Evolutionary conservation across 2,888 invertebrate species (phyloP).

Genomic region (Orthosia gracilis): DNA sequence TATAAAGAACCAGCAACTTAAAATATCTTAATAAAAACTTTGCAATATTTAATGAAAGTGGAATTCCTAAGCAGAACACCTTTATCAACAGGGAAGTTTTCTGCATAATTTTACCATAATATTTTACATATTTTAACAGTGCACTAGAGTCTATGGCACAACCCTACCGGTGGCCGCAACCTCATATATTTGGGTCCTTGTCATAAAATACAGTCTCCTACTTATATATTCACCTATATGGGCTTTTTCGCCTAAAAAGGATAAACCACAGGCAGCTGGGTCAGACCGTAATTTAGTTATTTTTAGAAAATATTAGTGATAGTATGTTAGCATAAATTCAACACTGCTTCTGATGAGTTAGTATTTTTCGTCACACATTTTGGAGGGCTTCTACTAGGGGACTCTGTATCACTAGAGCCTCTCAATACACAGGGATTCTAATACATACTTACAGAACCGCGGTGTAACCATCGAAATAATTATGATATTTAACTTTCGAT

Average conservation of each 20-base stretch:
- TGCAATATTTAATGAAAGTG: constrained; percentile 56
- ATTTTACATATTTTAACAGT: constrained; percentile 65
- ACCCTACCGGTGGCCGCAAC: constrained; percentile 38
- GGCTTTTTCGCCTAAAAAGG: constrained; percentile 56
- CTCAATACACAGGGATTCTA: too few relatives aligned
- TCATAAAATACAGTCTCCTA: constrained; percentile 55
- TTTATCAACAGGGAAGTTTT: constrained; percentile 50
- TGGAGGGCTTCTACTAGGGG: too few relatives aligned
- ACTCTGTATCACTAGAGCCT: too few relatives aligned
- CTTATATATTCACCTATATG: constrained; percentile 60
- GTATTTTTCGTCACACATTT: not conserved
- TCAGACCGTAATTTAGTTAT: constrained; percentile 52
- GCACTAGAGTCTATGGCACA: constrained; percentile 49
- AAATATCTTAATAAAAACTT: constrained; percentile 51
- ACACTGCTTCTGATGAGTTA: not conserved
- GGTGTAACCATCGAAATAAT: too few relatives aligned
- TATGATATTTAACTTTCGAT: too few relatives aligned
- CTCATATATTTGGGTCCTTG: constrained; percentile 61
- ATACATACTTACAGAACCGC: too few relatives aligned
- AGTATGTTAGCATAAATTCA: not conserved
- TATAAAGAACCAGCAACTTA: constrained; percentile 38
- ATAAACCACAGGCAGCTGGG: constrained; percentile 64
- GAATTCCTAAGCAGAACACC: constrained; percentile 35
- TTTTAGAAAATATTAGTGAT: constrained; percentile 50
- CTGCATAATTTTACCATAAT: constrained; percentile 55